These are phyloP conservation scores for Aphelocoma coerulescens DNA, from an alignment of 2,113 vertebrate species.

Conservation along the genomic window DNA sequence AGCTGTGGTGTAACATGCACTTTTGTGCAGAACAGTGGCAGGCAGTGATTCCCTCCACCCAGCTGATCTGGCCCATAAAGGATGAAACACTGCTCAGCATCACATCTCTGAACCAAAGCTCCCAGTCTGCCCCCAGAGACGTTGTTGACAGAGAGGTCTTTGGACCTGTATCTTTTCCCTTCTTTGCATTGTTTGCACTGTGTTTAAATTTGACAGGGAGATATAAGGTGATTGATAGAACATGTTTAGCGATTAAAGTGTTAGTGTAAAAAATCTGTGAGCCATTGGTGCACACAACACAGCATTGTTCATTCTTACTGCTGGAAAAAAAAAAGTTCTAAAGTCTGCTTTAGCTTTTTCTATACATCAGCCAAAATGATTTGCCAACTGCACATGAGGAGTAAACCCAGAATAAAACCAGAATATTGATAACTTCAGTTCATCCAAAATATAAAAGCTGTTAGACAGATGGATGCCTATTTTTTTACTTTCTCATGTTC, in stretches of 20 bases:
- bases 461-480: neutral
- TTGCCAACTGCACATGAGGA: neutral
- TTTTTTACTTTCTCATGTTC: neutral
- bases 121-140: neutral
- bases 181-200: neutral
- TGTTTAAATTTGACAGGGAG: neutral
- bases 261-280: neutral
- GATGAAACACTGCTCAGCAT: neutral
- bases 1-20: neutral
- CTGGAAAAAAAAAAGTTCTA: neutral
- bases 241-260: neutral
- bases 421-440: neutral
- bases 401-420: neutral
- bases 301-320: fast-evolving
- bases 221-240: neutral
- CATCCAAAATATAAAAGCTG: neutral
- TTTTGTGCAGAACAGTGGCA: neutral
- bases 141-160: neutral
- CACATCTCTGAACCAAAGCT: neutral
- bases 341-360: neutral
- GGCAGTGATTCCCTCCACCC: neutral
- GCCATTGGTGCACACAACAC: neutral
- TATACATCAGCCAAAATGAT: neutral
- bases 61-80: neutral
- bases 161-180: neutral